phyloP scores from a whole-genome alignment of 1,140 invertebrate species.

The Muscidifurax raptorellus region DNA sequence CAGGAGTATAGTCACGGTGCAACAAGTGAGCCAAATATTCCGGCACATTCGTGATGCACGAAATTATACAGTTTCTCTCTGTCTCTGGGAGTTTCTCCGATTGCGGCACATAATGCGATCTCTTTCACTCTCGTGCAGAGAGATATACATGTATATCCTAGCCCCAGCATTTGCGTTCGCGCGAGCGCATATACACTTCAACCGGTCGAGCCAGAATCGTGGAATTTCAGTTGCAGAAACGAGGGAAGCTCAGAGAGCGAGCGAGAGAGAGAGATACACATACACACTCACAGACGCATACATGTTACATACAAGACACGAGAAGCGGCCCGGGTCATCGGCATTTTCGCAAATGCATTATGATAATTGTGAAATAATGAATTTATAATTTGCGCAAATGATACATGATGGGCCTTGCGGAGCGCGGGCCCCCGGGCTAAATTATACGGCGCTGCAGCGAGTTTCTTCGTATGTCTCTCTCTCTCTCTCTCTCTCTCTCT shows the following conservation, averaged over 20 bases:
- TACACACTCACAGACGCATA: not conserved
- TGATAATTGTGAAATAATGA: slow-evolving; percentile 74
- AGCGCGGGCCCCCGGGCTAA: slow-evolving; percentile 61
- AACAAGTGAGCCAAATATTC: slow-evolving; percentile 20
- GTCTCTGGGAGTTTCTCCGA: slow-evolving; percentile 17
- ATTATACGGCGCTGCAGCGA: slow-evolving; percentile 69
- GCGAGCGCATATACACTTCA: slow-evolving; percentile 27
- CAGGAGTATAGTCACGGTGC: no score
- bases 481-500: slow-evolving; percentile 47
- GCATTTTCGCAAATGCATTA: slow-evolving; percentile 70
- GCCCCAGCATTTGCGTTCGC: slow-evolving; percentile 37
- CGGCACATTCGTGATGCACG: slow-evolving; percentile 33
- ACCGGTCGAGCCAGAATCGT: slow-evolving; percentile 36
- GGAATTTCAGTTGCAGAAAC: slow-evolving; percentile 35
- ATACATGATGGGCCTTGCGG: slow-evolving; percentile 64
- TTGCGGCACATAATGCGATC: slow-evolving; percentile 7
- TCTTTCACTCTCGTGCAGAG: not conserved
- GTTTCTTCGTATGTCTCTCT: slow-evolving; percentile 66
- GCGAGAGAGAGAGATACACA: no score
- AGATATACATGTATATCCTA: not conserved
- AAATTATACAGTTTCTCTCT: slow-evolving; percentile 37
- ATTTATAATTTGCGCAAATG: slow-evolving; percentile 73
- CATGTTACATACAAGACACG: not conserved
- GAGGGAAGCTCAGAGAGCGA: not conserved
- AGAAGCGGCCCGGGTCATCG: slow-evolving; percentile 56